A percentile compares a stretch with the other conserved stretches of the same genome.
These are phyloP conservation scores for Biston betularia DNA, from an alignment of 2,888 invertebrate genomes.

Conservation along the genomic window DNA sequence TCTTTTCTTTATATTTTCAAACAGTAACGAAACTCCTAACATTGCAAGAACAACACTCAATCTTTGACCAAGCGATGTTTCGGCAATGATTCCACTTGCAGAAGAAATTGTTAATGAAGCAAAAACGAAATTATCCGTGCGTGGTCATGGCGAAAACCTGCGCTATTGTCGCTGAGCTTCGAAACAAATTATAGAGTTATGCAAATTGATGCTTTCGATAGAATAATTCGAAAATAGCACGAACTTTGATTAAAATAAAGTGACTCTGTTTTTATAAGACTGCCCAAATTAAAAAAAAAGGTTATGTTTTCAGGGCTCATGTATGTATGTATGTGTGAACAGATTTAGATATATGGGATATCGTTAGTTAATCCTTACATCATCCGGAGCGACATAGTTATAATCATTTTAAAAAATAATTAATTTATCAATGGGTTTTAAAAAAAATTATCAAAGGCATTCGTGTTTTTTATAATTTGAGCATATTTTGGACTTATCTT, in stretches of 20 bases:
- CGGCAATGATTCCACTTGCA: conserved; percentile 1
- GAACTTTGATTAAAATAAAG: not conserved
- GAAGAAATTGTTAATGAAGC: conserved; percentile 10
- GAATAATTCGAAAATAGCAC: conserved; percentile 1
- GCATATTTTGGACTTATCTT: too few relatives aligned
- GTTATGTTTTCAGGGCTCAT: too few relatives aligned
- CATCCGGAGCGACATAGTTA: too few relatives aligned
- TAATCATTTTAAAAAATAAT: too few relatives aligned
- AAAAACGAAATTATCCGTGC: conserved; percentile 25
- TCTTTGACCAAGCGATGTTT: conserved; percentile 5
- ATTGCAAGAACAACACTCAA: not conserved
- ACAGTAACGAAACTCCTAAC: conserved; percentile 1
- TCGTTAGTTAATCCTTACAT: too few relatives aligned
- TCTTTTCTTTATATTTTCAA: not conserved
- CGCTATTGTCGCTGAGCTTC: not conserved
- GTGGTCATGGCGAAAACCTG: conserved; percentile 12
- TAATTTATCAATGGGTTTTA: too few relatives aligned
- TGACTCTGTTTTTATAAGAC: too few relatives aligned
- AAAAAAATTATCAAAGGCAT: too few relatives aligned
- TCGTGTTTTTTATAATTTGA: too few relatives aligned
- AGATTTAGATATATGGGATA: too few relatives aligned
- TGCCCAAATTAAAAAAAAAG: too few relatives aligned
- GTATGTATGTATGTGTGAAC: too few relatives aligned
- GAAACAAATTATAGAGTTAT: conserved; percentile 13
- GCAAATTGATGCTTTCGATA: conserved; percentile 11